Percentiles rank a stretch among this genome's conserved stretches.
Conservation (phyloP, 2,797 vertebrate species). For the Lerista edwardsae region DNA sequence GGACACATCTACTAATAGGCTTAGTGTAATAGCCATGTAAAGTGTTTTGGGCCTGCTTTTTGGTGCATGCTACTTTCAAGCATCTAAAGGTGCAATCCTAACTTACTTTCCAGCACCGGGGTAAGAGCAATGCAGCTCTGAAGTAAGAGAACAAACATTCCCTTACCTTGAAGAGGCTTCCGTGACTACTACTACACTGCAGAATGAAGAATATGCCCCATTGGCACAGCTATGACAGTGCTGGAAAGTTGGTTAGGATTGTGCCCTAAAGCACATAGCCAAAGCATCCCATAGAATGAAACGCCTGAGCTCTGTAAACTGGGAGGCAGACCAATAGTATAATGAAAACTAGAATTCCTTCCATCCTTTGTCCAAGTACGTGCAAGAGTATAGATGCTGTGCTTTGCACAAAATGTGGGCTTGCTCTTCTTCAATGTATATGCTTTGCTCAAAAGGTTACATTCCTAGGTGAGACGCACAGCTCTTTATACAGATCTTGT, state of each 20-base stretch:
- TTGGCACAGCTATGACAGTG: no score
- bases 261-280: neutral
- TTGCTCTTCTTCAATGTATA: slow-evolving; percentile 45
- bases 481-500: slow-evolving; percentile 57
- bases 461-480: slow-evolving; percentile 37
- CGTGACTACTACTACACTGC: no score
- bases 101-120: no score
- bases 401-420: slow-evolving; percentile 39
- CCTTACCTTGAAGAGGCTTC: no score
- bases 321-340: neutral
- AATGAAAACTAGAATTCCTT: slow-evolving; percentile 53
- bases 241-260: no score
- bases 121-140: no score
- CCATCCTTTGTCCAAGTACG: neutral
- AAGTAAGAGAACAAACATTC: no score
- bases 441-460: slow-evolving; percentile 65
- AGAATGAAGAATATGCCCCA: no score
- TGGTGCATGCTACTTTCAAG: neutral
- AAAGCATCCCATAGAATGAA: neutral
- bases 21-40: neutral
- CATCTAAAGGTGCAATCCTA: no score
- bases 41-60: neutral
- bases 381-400: slow-evolving; percentile 51
- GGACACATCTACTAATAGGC: neutral
- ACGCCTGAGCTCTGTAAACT: neutral